Percentiles rank a stretch among this genome's conserved stretches.
These are phyloP conservation scores for Sturmia bella DNA, from an alignment of 2,888 invertebrate genomes.

Conservation along the genomic window DNA sequence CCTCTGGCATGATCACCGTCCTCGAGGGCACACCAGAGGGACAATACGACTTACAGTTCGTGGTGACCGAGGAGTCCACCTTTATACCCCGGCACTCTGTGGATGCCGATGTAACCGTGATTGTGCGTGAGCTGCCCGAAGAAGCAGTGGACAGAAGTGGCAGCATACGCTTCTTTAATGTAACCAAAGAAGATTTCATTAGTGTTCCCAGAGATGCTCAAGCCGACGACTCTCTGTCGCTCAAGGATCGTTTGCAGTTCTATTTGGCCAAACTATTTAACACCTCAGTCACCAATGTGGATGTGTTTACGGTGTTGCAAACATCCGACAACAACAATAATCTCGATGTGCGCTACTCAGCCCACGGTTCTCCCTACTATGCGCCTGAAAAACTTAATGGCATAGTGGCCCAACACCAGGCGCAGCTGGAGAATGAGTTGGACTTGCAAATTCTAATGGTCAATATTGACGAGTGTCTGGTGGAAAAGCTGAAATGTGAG, in stretches of 20 bases:
- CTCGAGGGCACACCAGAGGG: constrained; percentile 88
- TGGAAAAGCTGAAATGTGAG: constrained; percentile 87
- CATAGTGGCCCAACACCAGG: constrained; percentile 88
- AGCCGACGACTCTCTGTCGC: constrained; percentile 76
- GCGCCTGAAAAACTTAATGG: constrained; percentile 93
- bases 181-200: constrained; percentile 94
- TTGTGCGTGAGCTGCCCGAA: constrained; percentile 93
- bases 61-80: constrained; percentile 86
- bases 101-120: constrained; percentile 92
- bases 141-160: constrained; percentile 96
- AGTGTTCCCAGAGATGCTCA: constrained; percentile 80
- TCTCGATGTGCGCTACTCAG: constrained; percentile 94
- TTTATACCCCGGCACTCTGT: constrained; percentile 87
- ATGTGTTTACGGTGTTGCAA: constrained; percentile 95
- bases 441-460: constrained; percentile 91
- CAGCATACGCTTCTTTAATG: constrained; percentile 91
- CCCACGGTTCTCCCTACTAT: constrained; percentile 97
- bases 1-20: constrained; percentile 95
- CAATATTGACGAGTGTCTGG: constrained; percentile 94
- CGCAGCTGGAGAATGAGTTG: constrained; percentile 87
- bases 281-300: constrained; percentile 91
- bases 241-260: constrained; percentile 82
- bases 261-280: constrained; percentile 88
- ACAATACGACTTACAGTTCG: constrained; percentile 88
- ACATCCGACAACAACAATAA: constrained; percentile 83